Conservation (phyloP, 1,140 invertebrate species). For the Anastrepha ludens region DNA sequence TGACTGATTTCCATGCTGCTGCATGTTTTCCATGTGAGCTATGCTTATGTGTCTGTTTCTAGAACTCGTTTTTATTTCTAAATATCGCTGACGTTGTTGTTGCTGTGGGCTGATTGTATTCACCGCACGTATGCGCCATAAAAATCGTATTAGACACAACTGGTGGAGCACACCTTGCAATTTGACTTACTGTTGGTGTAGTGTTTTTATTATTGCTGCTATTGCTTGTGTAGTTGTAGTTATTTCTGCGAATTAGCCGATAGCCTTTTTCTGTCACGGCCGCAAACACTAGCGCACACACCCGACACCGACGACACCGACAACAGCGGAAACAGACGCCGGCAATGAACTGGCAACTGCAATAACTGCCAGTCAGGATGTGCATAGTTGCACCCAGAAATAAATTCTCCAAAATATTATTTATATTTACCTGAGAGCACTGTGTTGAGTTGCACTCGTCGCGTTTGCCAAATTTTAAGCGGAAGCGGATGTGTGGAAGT, state of each 20-base stretch:
- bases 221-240: not conserved
- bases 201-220: not conserved
- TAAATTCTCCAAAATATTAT: not conserved
- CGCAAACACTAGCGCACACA: not conserved
- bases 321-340: not conserved
- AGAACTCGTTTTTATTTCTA: not conserved
- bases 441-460: not conserved
- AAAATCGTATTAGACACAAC: conserved; percentile 27
- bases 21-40: no score
- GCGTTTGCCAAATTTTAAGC: not conserved
- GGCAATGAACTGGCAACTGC: not conserved
- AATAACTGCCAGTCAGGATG: not conserved
- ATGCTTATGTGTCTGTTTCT: not conserved
- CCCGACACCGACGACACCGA: not conserved
- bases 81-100: not conserved
- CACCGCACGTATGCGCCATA: conserved; percentile 1
- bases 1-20: not conserved
- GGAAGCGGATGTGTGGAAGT: conserved; percentile 38
- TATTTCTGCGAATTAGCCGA: conserved; percentile 24
- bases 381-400: not conserved
- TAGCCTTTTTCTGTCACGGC: not conserved
- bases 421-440: not conserved
- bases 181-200: not conserved
- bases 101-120: not conserved
- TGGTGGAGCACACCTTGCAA: conserved; percentile 28